phyloP scores from a whole-genome alignment of 2,888 invertebrate genomes.

The Nyleta sp. region DNA sequence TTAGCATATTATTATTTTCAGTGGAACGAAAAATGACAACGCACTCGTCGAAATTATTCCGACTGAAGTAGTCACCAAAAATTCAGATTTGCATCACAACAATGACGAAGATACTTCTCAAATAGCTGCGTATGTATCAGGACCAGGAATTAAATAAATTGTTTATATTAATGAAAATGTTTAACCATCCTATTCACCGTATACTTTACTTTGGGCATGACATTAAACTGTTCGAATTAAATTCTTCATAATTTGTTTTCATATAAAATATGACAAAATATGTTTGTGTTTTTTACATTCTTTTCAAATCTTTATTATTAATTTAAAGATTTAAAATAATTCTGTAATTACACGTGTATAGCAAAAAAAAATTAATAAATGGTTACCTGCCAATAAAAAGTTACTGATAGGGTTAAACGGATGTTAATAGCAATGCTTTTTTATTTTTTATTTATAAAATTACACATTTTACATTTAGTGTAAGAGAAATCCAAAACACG shows the following conservation, averaged over 20 bases:
- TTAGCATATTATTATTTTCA: slow-evolving; percentile 5
- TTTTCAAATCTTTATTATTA: too few species aligned
- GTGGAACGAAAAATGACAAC: not conserved
- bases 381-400: too few species aligned
- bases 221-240: not conserved
- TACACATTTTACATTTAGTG: not conserved
- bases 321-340: too few species aligned
- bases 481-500: slow-evolving; percentile 8
- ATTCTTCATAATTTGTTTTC: not conserved
- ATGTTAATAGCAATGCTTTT: too few species aligned
- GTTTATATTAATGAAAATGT: not conserved
- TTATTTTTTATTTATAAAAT: not conserved
- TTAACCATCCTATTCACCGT: not conserved
- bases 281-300: too few species aligned
- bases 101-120: not conserved
- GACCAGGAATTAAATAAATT: not conserved
- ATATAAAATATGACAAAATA: too few species aligned
- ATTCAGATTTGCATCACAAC: slow-evolving; percentile 5
- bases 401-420: too few species aligned
- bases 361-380: too few species aligned
- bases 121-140: slow-evolving; percentile 2
- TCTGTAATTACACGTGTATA: too few species aligned
- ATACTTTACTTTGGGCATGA: not conserved
- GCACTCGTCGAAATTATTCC: not conserved
- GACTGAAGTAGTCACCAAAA: not conserved